phyloP scores from a whole-genome alignment of 2,797 vertebrate species.

The Sebastes hubbsi region DNA sequence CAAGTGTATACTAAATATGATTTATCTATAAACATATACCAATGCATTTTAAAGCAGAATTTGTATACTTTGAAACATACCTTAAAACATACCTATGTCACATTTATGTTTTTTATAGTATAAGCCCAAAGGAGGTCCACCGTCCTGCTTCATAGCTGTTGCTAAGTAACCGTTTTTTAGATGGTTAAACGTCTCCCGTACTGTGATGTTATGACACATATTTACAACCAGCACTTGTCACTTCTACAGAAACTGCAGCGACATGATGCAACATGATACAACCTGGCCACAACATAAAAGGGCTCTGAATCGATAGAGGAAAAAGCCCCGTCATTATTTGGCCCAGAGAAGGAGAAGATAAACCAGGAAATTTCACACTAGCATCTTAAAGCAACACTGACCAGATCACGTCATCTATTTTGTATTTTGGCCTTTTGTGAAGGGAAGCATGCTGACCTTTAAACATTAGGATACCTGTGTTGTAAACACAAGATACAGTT shows the following conservation, averaged over 20 bases:
- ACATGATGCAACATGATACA: slow-evolving; percentile 11
- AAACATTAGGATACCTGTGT: neutral
- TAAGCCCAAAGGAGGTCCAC: neutral
- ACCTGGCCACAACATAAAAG: neutral
- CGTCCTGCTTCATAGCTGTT: slow-evolving; percentile 26
- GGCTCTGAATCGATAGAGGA: neutral
- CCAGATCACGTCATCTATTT: neutral
- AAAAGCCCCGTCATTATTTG: neutral
- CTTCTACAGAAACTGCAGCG: neutral
- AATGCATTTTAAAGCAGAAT: neutral
- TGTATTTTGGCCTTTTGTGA: neutral
- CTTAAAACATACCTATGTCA: neutral
- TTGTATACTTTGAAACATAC: neutral
- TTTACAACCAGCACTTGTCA: slow-evolving; percentile 10
- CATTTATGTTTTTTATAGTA: neutral
- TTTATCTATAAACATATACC: neutral
- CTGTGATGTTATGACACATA: slow-evolving; percentile 15
- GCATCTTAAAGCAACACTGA: neutral
- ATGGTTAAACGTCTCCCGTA: neutral
- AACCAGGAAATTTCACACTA: neutral
- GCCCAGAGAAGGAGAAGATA: neutral
- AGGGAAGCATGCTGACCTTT: neutral
- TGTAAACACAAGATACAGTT: neutral
- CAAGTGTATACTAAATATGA: neutral
- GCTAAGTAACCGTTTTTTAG: slow-evolving; percentile 29